These are phyloP conservation scores for Tillus elongatus DNA, from an alignment of 2,888 invertebrate species.

Conservation along the genomic window DNA sequence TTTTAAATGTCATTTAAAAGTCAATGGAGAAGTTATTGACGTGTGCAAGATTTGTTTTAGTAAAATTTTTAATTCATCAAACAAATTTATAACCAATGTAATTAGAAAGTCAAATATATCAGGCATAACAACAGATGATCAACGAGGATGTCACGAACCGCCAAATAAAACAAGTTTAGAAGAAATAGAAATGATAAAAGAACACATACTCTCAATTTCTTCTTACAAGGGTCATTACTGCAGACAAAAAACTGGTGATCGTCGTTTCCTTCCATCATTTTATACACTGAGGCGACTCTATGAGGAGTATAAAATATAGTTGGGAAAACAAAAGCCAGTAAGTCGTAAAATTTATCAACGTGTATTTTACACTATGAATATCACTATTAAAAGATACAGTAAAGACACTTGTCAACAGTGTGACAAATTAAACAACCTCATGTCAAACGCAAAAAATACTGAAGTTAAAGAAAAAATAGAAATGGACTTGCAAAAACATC, in stretches of 20 bases:
- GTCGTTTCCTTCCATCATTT: too few species aligned
- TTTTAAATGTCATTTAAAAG: slow-evolving; percentile 4
- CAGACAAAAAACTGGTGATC: too few species aligned
- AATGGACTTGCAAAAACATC: neutral
- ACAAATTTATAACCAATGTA: slow-evolving; percentile 2
- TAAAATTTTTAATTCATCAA: slow-evolving; percentile 2
- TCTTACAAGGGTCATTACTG: slow-evolving; percentile 4
- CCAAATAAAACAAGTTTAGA: neutral
- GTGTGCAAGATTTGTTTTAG: slow-evolving; percentile 1
- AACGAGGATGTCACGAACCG: neutral
- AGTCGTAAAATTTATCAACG: neutral
- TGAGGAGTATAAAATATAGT: too few species aligned
- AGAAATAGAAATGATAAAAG: neutral
- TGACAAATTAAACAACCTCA: slow-evolving; percentile 5
- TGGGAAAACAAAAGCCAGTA: too few species aligned
- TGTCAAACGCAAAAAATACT: too few species aligned
- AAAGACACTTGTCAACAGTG: slow-evolving; percentile 6
- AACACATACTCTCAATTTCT: neutral
- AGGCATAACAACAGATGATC: neutral
- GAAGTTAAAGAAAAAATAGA: neutral
- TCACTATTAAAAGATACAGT: neutral
- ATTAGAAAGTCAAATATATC: too few species aligned
- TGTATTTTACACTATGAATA: slow-evolving; percentile 4
- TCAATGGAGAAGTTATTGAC: neutral
- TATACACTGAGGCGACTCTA: too few species aligned